These are phyloP conservation scores for Urechis unicinctus DNA, from an alignment of 2,888 invertebrate genomes.

Conservation along the genomic window DNA sequence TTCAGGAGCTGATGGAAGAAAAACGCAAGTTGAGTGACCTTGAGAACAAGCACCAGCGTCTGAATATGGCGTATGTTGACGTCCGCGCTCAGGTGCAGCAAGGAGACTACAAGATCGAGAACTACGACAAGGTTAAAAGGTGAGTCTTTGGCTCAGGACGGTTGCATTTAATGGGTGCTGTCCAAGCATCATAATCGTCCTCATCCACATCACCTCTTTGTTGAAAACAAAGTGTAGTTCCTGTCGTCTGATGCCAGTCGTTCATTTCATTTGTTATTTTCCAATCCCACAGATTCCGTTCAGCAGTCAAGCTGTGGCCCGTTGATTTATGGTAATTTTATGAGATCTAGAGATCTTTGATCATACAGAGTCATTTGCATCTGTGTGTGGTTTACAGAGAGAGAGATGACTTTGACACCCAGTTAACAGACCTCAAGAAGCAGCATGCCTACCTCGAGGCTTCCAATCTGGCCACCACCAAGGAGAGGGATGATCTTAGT, in stretches of 20 bases:
- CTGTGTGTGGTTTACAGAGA: conserved; percentile 30
- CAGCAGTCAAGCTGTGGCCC: no score
- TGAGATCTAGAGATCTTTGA: no score
- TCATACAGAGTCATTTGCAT: no score
- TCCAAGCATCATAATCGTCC: no score
- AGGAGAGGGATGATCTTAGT: conserved; percentile 42
- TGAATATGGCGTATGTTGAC: conserved; percentile 33
- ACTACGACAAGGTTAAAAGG: conserved; percentile 45
- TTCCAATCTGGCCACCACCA: conserved; percentile 29
- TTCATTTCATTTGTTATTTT: no score
- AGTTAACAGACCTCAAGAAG: conserved; percentile 35
- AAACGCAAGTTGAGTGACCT: conserved; percentile 34
- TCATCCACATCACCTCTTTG: no score
- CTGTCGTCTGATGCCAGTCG: no score
- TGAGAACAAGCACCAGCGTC: conserved; percentile 37
- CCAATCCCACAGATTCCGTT: no score
- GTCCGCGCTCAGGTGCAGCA: conserved; percentile 32
- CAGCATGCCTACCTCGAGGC: conserved; percentile 36
- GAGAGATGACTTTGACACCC: conserved; percentile 37
- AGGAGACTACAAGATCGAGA: conserved; percentile 46
- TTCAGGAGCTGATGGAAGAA: conserved; percentile 36
- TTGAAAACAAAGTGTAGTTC: no score
- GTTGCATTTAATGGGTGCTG: no score
- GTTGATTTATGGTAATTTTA: no score
- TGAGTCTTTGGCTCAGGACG: no score